These are phyloP conservation scores for Acromyrmex echinatior DNA, from an alignment of 1,140 invertebrate species.

Conservation along the genomic window DNA sequence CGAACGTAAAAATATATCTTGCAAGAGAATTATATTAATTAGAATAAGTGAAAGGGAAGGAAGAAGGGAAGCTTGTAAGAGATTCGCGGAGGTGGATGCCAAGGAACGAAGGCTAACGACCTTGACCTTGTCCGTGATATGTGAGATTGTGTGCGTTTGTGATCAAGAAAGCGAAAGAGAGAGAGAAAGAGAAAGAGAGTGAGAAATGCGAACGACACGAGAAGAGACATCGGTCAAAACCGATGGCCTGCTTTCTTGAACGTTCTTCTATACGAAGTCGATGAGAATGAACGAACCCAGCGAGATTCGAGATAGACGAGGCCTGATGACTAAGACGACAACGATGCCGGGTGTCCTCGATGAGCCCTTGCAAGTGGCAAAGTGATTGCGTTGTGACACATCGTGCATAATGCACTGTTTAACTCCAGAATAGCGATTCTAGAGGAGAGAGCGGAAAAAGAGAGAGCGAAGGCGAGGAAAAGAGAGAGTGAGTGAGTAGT, in stretches of 20 bases:
- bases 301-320: slow-evolving; percentile 20
- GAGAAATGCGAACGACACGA: slow-evolving; percentile 43
- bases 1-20: slow-evolving; percentile 7
- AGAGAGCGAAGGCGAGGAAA: neutral
- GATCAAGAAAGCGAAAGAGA: slow-evolving; percentile 8
- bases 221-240: slow-evolving; percentile 75
- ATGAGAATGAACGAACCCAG: slow-evolving; percentile 47
- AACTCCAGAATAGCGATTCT: slow-evolving; percentile 11
- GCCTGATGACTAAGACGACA: slow-evolving; percentile 30
- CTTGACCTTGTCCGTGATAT: slow-evolving; percentile 82
- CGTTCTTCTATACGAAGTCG: neutral
- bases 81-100: slow-evolving; percentile 65
- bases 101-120: slow-evolving; percentile 79
- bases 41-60: slow-evolving; percentile 18
- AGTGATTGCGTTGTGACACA: slow-evolving; percentile 24
- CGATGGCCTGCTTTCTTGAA: slow-evolving; percentile 71
- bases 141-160: slow-evolving; percentile 44
- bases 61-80: slow-evolving; percentile 52
- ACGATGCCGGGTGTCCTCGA: slow-evolving; percentile 42
- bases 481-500: neutral
- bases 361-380: neutral
- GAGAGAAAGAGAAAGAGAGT: slow-evolving; percentile 47
- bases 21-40: slow-evolving; percentile 2
- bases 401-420: slow-evolving; percentile 14
- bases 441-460: neutral